Evolutionary conservation across 2,888 invertebrate species (phyloP).

Genomic region (Stenchaetothrips biformis): DNA sequence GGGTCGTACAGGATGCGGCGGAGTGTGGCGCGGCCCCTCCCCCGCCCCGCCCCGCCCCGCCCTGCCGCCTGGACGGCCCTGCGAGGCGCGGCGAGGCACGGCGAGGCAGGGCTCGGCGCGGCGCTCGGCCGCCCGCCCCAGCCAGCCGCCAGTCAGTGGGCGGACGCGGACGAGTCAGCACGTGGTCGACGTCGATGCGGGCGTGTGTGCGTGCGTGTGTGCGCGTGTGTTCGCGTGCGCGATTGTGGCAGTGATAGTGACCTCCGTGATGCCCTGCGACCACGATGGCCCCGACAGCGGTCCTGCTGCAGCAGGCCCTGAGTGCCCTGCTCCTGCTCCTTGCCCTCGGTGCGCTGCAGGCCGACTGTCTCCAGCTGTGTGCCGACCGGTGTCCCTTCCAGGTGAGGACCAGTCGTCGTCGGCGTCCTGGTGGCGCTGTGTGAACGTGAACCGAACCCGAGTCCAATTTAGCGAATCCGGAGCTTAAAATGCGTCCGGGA

Average conservation of each 20-base stretch:
- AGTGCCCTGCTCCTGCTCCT: not conserved
- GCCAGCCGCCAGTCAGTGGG: conserved; percentile 2
- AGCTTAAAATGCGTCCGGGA: too few species aligned
- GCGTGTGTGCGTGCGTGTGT: not conserved
- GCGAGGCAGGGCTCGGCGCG: not conserved
- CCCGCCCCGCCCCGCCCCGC: not conserved
- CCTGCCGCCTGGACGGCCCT: not conserved
- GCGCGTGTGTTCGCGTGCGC: not conserved
- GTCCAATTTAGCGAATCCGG: too few species aligned
- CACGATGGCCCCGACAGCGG: not conserved
- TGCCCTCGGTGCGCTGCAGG: not conserved
- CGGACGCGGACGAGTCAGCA: conserved; percentile 12
- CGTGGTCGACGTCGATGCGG: not conserved
- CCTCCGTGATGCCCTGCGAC: conserved; percentile 12
- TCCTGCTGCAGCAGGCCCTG: not conserved
- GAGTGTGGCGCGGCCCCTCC: not conserved
- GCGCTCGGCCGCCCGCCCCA: not conserved
- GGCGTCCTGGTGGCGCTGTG: not conserved
- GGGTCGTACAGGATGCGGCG: not conserved
- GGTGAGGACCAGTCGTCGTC: not conserved
- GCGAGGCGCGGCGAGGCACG: not conserved
- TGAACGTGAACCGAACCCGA: not conserved
- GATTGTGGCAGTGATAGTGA: not conserved
- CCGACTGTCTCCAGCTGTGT: not conserved
- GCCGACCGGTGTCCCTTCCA: conserved; percentile 23